Evolutionary conservation across 2,888 invertebrate genomes (phyloP), one percentile per base, ranked within the genome.

Genomic region (Agapostemon virescens): DNA sequence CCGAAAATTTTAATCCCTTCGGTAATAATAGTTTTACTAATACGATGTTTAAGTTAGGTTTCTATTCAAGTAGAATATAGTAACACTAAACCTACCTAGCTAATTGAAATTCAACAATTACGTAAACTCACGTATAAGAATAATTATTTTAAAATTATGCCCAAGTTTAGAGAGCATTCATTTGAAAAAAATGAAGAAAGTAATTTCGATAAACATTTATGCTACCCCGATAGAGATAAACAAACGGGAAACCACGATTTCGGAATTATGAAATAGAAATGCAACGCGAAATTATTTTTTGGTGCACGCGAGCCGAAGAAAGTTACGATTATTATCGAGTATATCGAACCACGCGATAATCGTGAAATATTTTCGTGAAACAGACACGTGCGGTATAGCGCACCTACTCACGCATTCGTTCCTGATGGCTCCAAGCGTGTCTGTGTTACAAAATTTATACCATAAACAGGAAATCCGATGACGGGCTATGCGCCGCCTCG

Each of bases 391-490:
- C 69, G 30, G 9, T 30, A 30, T 30, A n/a, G 9, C 49, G 15
- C 20, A 30, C 30, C 38, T 42, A 6, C 55, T 58, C 69, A 40
- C 52, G 55, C 58, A 69, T 69, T 58, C 55, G 69, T 2, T 7
- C 55, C 20, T 3, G 36, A 30, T 58, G 58, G 30, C 17, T 6
- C n/a, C 40, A n/a, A 5, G 58, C 40, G 30, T 26, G 42, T 13
- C 4, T 15, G 33, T n/a, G 58, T 58, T 40, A 26, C 15, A 38
- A 30, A 70, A 52, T 70, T 71, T 42, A 26, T 26, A 7, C 40
- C 26, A 9, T 77, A 73, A 73, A 77, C 38, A 36, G 23, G 40
- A 20, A 15, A 49, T 36, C 42, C 66, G 26, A 78, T 64, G 70
- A 58, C 45, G n/a, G n/a, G 40, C 70, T 23, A 26, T 42, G 23